Evolutionary conservation across 1,140 invertebrate genomes (phyloP), one percentile per base, ranked within the genome.

Genomic region (Bombus picipes): DNA sequence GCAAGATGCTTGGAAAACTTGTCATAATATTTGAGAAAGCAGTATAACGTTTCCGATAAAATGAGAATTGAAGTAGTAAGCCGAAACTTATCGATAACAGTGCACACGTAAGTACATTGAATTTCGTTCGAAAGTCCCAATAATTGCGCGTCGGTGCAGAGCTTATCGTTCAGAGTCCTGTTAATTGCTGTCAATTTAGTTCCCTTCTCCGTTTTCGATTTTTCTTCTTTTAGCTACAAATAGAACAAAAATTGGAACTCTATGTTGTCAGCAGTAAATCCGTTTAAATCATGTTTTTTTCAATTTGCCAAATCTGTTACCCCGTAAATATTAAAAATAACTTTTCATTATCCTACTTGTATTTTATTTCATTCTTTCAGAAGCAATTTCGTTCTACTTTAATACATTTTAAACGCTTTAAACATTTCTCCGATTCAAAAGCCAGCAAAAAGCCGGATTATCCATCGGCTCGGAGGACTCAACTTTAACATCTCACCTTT

Each of bases 171-270:
- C 47, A 15, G 41, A 68, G 41, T 70, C 9, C 41, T 71, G 66
- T 70, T 81, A 81, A 81, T 81, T 57, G 78, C 78, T 71, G 43
- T 71, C 78, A 81, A 81, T 81, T 80, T 71, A 18, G 15, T 47
- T 25, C 65, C 65, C 39, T 47, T 80, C 37, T 25, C 43, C 8
- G 3, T 68, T 71, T 71, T 34, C 66, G 1, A 34, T 39, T 37
- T 32, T 32, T 3, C 6, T 68, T 53, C 43, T 41, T 68, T 81
- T 57, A 47, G 57, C 34, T 34, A 25, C 28, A 57, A 37, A 57
- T 57, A n/a, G 66, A 41, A 43, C n/a, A 71, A 57, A 71, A 39
- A 70, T 81, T 32, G 65, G 22, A 80, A 65, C 28, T 13, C 59
- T n/a, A 4, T n/a, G 9, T 12, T 32, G 34, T 28, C 39, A 62